Evolutionary conservation across 64 coral and sea anemone species (phyloP).

Genomic region (Pocillopora damicornis): DNA sequence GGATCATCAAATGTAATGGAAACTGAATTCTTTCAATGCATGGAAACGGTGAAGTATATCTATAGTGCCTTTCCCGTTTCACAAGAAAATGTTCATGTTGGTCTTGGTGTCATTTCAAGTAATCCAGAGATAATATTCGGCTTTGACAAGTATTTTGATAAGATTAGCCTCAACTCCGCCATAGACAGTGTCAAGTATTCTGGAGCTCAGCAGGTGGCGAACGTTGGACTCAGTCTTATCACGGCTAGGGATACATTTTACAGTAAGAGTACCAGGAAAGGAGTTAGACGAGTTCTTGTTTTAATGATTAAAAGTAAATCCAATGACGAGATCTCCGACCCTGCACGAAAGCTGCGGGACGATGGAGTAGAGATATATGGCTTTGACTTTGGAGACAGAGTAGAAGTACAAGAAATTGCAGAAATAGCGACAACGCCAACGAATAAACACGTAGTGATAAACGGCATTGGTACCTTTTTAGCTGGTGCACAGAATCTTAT

Average conservation of each 20-base stretch:
- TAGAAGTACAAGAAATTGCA: neutral
- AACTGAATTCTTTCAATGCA: conserved; percentile 48
- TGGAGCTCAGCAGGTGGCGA: conserved; percentile 30
- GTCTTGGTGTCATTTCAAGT: conserved; percentile 63
- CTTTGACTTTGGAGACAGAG: conserved; percentile 40
- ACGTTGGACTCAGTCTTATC: conserved; percentile 52
- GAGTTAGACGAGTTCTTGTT: conserved; percentile 48
- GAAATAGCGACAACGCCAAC: conserved; percentile 22
- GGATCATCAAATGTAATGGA: conserved; percentile 60
- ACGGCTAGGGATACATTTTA: conserved; percentile 42
- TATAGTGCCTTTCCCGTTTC: conserved; percentile 65
- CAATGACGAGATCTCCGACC: conserved; percentile 44
- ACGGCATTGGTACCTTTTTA: conserved; percentile 19
- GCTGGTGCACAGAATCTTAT: conserved; percentile 47
- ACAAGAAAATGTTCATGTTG: conserved; percentile 51
- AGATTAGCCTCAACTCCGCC: conserved; percentile 40
- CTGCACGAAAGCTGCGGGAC: conserved; percentile 60
- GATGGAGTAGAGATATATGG: conserved; percentile 64
- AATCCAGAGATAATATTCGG: conserved; percentile 62
- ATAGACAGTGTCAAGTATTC: conserved; percentile 58
- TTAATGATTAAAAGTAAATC: conserved; percentile 56
- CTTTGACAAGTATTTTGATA: conserved; percentile 72
- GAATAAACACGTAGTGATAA: conserved; percentile 15
- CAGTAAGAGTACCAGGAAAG: conserved; percentile 24
- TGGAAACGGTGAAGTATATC: conserved; percentile 72